Evolutionary conservation across 2,888 invertebrate species (phyloP).

Genomic region (Lasioglossum villosulum): DNA sequence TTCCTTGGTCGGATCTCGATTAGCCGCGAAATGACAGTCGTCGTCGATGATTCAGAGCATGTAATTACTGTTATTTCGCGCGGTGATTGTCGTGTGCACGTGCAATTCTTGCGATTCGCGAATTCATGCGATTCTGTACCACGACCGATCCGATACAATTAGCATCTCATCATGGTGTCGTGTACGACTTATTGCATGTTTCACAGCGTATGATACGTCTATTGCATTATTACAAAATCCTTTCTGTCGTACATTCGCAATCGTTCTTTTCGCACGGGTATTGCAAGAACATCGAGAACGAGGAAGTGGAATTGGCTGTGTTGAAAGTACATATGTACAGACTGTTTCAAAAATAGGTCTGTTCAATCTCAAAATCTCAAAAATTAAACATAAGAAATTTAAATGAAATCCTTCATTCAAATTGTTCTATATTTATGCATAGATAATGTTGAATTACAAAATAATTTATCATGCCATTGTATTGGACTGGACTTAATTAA

Average conservation of each 20-base stretch:
- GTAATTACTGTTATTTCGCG: slow-evolving; percentile 44
- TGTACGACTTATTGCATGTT: neutral
- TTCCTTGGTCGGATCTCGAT: slow-evolving; percentile 27
- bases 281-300: too few relatives aligned
- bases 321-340: neutral
- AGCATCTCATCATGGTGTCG: neutral
- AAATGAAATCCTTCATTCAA: neutral
- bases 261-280: neutral
- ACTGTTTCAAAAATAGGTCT: neutral
- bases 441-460: neutral
- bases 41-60: slow-evolving; percentile 42
- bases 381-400: neutral
- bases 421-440: neutral
- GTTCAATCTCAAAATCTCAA: neutral
- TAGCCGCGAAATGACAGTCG: slow-evolving; percentile 34
- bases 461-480: neutral
- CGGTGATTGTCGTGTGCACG: slow-evolving; percentile 10
- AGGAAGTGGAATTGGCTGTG: neutral
- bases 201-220: neutral
- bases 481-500: neutral
- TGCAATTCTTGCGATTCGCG: slow-evolving; percentile 21
- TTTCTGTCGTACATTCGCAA: neutral
- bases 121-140: neutral
- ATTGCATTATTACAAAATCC: neutral
- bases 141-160: neutral